A percentile compares a stretch with the other conserved stretches of the same genome.
These are phyloP conservation scores for Pyrgilauda ruficollis DNA, from an alignment of 2,113 vertebrate genomes.

Conservation along the genomic window DNA sequence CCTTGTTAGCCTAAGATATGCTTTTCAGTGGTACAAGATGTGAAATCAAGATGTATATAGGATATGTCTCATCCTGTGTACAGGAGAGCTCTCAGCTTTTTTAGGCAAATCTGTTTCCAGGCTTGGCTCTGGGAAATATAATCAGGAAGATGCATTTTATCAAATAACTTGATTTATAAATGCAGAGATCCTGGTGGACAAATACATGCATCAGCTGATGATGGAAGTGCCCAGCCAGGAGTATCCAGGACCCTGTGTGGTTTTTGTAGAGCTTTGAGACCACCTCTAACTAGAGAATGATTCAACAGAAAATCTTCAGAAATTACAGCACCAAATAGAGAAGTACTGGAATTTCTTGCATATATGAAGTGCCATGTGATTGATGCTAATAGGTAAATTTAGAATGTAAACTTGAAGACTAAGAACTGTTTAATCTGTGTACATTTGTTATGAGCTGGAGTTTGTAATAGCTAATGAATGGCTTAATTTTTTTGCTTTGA, in stretches of 20 bases:
- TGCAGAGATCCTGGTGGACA: background rate
- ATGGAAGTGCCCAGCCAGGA: background rate
- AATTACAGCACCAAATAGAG: background rate
- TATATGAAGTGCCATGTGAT: background rate
- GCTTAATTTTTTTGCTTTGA: background rate
- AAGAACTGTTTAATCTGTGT: background rate
- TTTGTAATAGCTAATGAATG: background rate
- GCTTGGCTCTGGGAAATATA: background rate
- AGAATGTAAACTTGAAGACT: background rate
- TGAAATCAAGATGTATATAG: background rate
- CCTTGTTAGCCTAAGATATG: background rate
- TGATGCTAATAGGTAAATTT: background rate
- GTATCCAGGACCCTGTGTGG: background rate
- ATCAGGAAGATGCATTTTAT: background rate
- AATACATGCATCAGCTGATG: background rate
- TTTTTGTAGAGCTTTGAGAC: background rate
- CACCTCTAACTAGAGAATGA: background rate
- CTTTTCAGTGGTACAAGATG: background rate
- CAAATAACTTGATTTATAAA: background rate
- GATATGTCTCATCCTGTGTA: background rate
- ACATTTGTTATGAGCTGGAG: background rate
- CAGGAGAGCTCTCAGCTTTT: background rate
- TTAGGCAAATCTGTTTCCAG: background rate
- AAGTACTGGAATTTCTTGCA: background rate
- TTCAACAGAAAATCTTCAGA: background rate